Evolutionary conservation across 2,113 vertebrate genomes (phyloP).

Genomic region (Dasyornis broadbenti): DNA sequence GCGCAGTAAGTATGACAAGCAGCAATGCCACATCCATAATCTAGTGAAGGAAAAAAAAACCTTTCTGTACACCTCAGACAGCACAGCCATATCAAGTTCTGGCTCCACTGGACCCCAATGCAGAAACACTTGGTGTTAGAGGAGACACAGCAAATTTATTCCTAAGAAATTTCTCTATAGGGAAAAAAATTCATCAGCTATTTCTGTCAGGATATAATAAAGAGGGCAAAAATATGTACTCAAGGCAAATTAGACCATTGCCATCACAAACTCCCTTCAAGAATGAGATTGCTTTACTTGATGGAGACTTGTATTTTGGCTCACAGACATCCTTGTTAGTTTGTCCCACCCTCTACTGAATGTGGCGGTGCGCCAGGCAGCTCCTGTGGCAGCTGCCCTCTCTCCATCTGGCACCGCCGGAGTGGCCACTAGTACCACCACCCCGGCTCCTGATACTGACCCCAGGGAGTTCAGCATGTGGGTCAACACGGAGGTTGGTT

Average conservation of each 20-base stretch:
- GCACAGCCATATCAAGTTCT: background rate
- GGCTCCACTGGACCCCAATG: background rate
- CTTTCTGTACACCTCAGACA: background rate
- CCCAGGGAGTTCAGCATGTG: too few relatives aligned
- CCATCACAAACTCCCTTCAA: background rate
- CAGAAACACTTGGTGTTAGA: background rate
- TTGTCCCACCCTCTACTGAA: background rate
- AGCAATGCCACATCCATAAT: background rate
- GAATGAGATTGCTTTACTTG: background rate
- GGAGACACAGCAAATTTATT: background rate
- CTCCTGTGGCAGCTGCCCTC: too few relatives aligned
- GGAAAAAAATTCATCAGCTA: background rate
- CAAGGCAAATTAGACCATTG: background rate
- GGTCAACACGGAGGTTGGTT: too few relatives aligned
- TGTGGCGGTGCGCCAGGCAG: too few relatives aligned
- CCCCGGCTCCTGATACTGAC: too few relatives aligned
- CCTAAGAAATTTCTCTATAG: background rate
- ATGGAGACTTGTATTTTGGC: background rate
- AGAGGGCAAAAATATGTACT: background rate
- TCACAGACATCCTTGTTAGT: background rate
- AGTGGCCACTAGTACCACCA: too few relatives aligned
- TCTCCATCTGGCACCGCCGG: too few relatives aligned
- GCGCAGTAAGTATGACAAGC: background rate
- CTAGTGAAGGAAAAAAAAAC: background rate
- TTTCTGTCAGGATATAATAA: background rate